Evolutionary conservation across 2,797 vertebrate species (phyloP).

Genomic region (Pseudopleuronectes americanus): DNA sequence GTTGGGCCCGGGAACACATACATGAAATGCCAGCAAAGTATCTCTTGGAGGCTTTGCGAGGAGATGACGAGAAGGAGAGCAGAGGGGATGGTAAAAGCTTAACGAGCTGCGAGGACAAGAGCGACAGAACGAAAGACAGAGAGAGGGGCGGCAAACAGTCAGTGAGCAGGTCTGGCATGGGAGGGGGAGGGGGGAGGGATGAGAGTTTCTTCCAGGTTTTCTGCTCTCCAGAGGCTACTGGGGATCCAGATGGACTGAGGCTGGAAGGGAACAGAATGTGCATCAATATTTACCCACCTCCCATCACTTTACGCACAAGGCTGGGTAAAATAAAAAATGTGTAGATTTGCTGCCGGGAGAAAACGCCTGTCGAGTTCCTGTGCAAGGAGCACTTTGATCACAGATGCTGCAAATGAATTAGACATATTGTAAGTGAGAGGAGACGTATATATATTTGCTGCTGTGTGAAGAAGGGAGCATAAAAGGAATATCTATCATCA

Average conservation of each 20-base stretch:
- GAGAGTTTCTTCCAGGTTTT: conserved; percentile 61
- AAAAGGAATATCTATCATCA: neutral
- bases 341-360: neutral
- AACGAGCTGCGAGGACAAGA: conserved; percentile 20
- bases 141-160: conserved; percentile 15
- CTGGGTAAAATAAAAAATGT: neutral
- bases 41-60: conserved; percentile 27
- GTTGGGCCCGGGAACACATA: conserved; percentile 49
- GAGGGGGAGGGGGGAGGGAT: conserved; percentile 19
- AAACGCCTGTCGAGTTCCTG: neutral
- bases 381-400: conserved; percentile 21
- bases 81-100: conserved; percentile 37
- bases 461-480: neutral
- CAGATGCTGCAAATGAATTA: conserved; percentile 2
- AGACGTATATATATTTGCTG: neutral
- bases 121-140: conserved; percentile 15
- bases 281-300: conserved; percentile 69
- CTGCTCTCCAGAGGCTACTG: conserved; percentile 58
- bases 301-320: conserved; percentile 23
- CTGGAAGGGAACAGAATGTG: conserved; percentile 59
- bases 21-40: conserved; percentile 53
- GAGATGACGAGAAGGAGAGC: conserved; percentile 2
- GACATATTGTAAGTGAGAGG: neutral
- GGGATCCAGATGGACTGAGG: conserved; percentile 68
- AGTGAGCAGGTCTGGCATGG: conserved; percentile 12